Percentiles rank a stretch among this genome's conserved stretches.
phyloP scores from a whole-genome alignment of 2,113 vertebrate genomes.

The Onychostruthus taczanowskii region DNA sequence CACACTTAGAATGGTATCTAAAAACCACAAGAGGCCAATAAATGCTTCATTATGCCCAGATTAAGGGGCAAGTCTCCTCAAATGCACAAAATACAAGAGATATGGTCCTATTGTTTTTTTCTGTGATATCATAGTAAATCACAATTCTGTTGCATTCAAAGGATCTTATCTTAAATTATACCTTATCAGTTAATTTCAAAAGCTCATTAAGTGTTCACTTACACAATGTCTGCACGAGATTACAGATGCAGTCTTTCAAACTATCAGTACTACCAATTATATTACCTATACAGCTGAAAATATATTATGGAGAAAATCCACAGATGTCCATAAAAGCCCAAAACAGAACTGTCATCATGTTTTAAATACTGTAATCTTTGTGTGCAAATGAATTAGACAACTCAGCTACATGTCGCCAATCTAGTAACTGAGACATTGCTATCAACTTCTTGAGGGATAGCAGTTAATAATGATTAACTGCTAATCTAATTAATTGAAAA shows the following conservation, averaged over 20 bases:
- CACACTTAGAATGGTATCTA: neutral
- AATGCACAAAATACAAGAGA: neutral
- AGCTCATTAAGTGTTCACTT: neutral
- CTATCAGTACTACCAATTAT: neutral
- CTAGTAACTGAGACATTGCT: neutral
- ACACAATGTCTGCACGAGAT: neutral
- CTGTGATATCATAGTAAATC: neutral
- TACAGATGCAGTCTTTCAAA: neutral
- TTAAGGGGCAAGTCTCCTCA: neutral
- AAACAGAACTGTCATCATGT: neutral
- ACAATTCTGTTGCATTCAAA: neutral
- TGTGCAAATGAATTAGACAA: neutral
- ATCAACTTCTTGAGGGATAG: neutral
- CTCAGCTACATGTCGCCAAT: neutral
- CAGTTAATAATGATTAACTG: neutral
- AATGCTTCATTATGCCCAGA: neutral
- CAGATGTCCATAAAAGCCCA: neutral
- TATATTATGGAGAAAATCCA: neutral
- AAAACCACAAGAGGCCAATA: neutral
- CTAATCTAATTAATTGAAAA: neutral
- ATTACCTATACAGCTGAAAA: constrained; percentile 18
- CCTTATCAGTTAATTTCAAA: neutral
- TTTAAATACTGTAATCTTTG: neutral
- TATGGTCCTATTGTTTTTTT: neutral
- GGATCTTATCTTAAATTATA: neutral